A percentile compares a stretch with the other conserved stretches of the same genome.
phyloP scores from a whole-genome alignment of 2,113 vertebrate genomes.

The Canis aureus region DNA sequence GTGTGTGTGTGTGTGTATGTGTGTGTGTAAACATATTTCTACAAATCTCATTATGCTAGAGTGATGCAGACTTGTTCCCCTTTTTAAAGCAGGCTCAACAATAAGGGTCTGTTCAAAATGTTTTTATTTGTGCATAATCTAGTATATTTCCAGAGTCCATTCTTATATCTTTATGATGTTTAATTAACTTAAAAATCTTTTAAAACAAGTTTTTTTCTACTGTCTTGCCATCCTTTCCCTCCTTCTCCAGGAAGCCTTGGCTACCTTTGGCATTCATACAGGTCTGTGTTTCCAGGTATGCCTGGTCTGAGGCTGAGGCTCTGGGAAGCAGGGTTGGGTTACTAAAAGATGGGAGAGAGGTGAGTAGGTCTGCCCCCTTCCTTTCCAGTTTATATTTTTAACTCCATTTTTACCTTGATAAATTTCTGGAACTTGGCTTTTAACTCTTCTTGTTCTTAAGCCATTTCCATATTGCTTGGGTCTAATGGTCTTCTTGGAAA shows the following conservation, averaged over 20 bases:
- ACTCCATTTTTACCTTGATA: constrained; percentile 46
- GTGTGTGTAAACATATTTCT: constrained; percentile 66
- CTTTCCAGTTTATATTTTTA: constrained; percentile 38
- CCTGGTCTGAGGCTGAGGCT: constrained; percentile 14
- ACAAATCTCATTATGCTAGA: constrained; percentile 46
- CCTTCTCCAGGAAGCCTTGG: neutral
- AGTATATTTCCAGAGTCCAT: constrained; percentile 53
- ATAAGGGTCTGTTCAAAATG: constrained; percentile 64
- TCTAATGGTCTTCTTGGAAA: constrained; percentile 40
- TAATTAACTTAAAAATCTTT: constrained; percentile 46
- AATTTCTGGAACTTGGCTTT: constrained; percentile 57
- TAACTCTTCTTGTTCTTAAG: constrained; percentile 31
- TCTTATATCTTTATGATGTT: constrained; percentile 40
- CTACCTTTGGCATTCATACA: constrained; percentile 32
- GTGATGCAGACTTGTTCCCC: constrained; percentile 60
- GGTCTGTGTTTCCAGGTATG: neutral
- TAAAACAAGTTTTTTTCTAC: constrained; percentile 64
- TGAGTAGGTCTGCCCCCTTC: neutral
- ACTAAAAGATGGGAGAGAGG: neutral
- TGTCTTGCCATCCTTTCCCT: constrained; percentile 44
- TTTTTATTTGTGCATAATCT: constrained; percentile 38
- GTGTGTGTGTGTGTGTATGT: constrained; percentile 34
- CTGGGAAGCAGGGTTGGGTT: constrained; percentile 4
- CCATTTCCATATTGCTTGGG: neutral
- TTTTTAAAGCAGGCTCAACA: constrained; percentile 73